phyloP scores from a whole-genome alignment of 2,888 invertebrate genomes.

The Druceiella hillmani region DNA sequence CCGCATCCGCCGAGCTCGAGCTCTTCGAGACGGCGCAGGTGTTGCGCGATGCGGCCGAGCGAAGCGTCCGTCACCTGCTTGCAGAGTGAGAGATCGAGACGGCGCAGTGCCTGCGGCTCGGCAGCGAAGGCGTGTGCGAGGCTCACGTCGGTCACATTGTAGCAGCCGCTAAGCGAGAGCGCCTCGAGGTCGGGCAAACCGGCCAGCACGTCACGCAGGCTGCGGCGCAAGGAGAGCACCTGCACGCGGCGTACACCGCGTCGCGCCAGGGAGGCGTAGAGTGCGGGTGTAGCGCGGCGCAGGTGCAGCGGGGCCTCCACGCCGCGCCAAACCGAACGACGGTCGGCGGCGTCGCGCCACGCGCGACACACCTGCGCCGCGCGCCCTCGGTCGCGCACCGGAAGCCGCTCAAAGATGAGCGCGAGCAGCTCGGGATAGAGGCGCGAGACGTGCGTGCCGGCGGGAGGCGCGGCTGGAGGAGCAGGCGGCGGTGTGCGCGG shows the following conservation, averaged over 20 bases:
- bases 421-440: conserved; percentile 90
- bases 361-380: conserved; percentile 85
- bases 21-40: conserved; percentile 77
- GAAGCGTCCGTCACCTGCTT: conserved; percentile 94
- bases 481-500: conserved; percentile 29
- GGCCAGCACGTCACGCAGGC: conserved; percentile 78
- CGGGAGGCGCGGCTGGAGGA: conserved; percentile 44
- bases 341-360: conserved; percentile 91
- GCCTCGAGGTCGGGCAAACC: conserved; percentile 83
- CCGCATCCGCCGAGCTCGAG: conserved; percentile 89
- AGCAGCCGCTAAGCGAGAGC: conserved; percentile 88
- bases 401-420: conserved; percentile 85
- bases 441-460: conserved; percentile 76
- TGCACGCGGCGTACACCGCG: conserved; percentile 87
- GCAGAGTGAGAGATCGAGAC: conserved; percentile 84
- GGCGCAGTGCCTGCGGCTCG: conserved; percentile 70
- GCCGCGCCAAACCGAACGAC: conserved; percentile 89
- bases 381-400: conserved; percentile 82
- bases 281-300: conserved; percentile 72
- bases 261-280: conserved; percentile 80
- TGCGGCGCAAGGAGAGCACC: conserved; percentile 77
- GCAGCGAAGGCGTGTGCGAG: conserved; percentile 76
- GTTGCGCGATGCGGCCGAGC: conserved; percentile 77
- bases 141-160: conserved; percentile 84
- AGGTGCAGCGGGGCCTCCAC: conserved; percentile 89